Conservation (phyloP, 2,888 invertebrate species). For the Ferrisia virgata region DNA sequence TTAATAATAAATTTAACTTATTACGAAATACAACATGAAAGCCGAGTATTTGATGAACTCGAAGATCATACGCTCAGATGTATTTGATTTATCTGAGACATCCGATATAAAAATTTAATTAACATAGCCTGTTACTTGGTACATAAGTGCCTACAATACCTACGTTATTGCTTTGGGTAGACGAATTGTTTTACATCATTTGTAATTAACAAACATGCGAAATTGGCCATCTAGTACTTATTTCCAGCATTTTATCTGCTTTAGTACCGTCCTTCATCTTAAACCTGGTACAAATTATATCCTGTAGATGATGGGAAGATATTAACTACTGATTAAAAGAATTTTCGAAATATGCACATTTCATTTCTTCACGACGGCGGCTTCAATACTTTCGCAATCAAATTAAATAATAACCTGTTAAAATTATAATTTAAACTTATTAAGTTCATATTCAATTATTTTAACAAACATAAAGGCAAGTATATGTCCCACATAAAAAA, state of each 20-base stretch:
- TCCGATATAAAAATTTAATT: not conserved
- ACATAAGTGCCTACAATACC: not conserved
- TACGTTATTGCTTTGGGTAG: not conserved
- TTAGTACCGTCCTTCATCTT: not conserved
- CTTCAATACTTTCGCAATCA: constrained; percentile 6
- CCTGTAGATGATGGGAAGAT: constrained; percentile 24
- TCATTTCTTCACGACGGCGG: not conserved
- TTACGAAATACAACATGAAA: not conserved
- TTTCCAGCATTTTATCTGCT: constrained; percentile 12
- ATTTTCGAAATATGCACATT: constrained; percentile 25
- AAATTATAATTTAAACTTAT: not conserved
- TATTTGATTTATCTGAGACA: not conserved
- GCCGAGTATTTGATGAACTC: not conserved
- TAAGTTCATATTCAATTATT: not conserved
- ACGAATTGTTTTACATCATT: not conserved
- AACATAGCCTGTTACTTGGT: not conserved
- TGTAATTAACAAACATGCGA: not conserved
- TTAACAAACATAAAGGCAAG: not conserved
- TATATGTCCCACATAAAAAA: not conserved
- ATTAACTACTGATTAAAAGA: not conserved
- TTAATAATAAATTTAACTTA: not conserved
- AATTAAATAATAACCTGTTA: constrained; percentile 19
- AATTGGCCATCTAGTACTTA: not conserved
- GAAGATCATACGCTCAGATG: not conserved
- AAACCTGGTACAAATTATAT: not conserved